phyloP scores from a whole-genome alignment of 1,140 invertebrate genomes.

The Brachionus paranguensis region DNA sequence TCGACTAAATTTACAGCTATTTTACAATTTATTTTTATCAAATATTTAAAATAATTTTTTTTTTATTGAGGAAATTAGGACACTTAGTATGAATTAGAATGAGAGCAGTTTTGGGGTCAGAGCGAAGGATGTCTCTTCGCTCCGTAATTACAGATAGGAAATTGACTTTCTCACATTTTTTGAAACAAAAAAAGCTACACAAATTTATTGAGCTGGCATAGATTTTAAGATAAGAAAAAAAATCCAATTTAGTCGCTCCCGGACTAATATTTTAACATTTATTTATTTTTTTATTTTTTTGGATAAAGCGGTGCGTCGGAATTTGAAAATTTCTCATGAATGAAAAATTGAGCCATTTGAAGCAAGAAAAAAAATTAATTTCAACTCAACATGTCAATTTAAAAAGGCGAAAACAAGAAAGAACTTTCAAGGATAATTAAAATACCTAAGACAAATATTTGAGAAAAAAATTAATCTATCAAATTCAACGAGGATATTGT shows the following conservation, averaged over 20 bases:
- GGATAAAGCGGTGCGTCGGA: not conserved
- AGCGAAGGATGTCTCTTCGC: not conserved
- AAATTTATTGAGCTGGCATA: not conserved
- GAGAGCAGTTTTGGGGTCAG: not conserved
- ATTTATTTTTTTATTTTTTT: not conserved
- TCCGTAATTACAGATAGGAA: not conserved
- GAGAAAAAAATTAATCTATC: not conserved
- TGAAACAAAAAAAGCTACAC: not conserved
- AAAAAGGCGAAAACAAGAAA: not conserved
- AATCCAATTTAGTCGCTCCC: not conserved
- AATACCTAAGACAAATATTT: not conserved
- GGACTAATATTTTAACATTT: not conserved
- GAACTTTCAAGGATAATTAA: constrained; percentile 1
- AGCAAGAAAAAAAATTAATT: not conserved
- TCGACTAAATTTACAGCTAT: not conserved
- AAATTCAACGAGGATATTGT: not conserved
- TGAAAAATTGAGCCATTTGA: not conserved
- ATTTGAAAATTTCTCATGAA: not conserved
- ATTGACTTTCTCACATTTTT: not conserved
- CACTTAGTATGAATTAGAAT: not conserved
- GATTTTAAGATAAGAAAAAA: not conserved
- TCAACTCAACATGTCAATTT: not conserved
- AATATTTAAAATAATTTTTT: not conserved
- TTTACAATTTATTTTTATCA: not conserved
- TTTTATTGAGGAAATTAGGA: not conserved